Conservation (phyloP, 2,113 vertebrate genomes). For the Telmatochromis sp. region DNA sequence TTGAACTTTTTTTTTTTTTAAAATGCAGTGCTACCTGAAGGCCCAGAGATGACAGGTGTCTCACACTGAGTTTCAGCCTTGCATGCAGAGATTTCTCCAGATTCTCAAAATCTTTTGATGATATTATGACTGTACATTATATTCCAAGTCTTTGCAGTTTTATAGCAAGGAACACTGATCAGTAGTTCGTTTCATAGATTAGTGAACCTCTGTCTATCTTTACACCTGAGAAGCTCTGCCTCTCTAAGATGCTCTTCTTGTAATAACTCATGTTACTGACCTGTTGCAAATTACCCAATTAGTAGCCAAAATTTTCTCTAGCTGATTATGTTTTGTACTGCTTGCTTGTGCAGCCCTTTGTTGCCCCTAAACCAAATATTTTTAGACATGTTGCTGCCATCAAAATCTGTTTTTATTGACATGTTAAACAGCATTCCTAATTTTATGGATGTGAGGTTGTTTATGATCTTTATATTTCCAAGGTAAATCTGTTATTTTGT, state of each 20-base stretch:
- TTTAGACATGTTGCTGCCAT: neutral
- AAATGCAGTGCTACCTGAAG: neutral
- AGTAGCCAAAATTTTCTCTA: neutral
- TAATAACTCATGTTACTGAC: neutral
- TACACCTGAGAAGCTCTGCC: neutral
- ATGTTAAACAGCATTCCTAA: neutral
- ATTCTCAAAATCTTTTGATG: neutral
- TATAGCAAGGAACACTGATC: neutral
- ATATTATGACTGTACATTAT: neutral
- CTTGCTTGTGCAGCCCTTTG: neutral
- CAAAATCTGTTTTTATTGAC: neutral
- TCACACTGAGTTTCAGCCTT: neutral
- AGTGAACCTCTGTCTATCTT: neutral
- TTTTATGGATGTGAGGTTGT: neutral
- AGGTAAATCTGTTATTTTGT: neutral
- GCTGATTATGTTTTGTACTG: neutral
- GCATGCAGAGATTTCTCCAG: neutral
- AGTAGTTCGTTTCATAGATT: neutral
- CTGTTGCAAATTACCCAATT: neutral
- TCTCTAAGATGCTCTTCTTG: neutral
- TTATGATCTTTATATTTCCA: neutral
- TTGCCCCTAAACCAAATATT: neutral
- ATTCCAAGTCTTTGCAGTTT: neutral
- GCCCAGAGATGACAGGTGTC: neutral
- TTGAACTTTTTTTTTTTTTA: neutral